Conservation (phyloP, 2,888 invertebrate species). For the Phania funesta region DNA sequence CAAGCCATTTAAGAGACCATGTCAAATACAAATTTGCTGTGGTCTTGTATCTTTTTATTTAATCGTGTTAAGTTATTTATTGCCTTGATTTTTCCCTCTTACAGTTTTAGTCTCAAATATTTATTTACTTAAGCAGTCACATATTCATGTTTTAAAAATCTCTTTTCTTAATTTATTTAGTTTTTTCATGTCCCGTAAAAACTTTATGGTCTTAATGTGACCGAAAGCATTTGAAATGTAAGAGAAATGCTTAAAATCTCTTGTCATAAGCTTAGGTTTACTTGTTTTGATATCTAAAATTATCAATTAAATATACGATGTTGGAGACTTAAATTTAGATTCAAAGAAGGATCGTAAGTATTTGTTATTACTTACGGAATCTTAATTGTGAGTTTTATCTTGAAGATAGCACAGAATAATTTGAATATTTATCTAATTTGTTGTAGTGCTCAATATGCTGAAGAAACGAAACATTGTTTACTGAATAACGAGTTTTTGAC, state of each 20-base stretch:
- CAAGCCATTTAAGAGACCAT: constrained; percentile 65
- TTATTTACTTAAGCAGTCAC: constrained; percentile 23
- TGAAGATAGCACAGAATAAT: not conserved
- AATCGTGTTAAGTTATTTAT: constrained; percentile 67
- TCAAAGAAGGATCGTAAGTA: not conserved
- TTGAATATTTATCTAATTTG: not conserved
- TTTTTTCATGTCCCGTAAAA: not conserved
- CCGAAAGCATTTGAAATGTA: constrained; percentile 41
- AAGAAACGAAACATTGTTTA: not conserved
- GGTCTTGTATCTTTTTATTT: constrained; percentile 65
- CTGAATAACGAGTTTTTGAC: constrained; percentile 6
- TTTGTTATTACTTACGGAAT: not conserved
- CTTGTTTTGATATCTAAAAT: constrained; percentile 16
- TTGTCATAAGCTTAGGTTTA: constrained; percentile 34
- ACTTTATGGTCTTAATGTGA: constrained; percentile 21
- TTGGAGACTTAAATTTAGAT: constrained; percentile 1
- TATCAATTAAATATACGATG: constrained; percentile 18
- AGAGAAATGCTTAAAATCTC: constrained; percentile 12
- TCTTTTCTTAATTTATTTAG: not conserved
- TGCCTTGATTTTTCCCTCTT: constrained; percentile 56
- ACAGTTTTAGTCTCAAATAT: constrained; percentile 15
- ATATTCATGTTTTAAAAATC: constrained; percentile 19
- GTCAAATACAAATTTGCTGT: constrained; percentile 66
- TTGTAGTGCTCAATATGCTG: not conserved
- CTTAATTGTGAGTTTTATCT: not conserved